phyloP scores from a whole-genome alignment of 2,797 vertebrate species.

The Oreochromis mossambicus region DNA sequence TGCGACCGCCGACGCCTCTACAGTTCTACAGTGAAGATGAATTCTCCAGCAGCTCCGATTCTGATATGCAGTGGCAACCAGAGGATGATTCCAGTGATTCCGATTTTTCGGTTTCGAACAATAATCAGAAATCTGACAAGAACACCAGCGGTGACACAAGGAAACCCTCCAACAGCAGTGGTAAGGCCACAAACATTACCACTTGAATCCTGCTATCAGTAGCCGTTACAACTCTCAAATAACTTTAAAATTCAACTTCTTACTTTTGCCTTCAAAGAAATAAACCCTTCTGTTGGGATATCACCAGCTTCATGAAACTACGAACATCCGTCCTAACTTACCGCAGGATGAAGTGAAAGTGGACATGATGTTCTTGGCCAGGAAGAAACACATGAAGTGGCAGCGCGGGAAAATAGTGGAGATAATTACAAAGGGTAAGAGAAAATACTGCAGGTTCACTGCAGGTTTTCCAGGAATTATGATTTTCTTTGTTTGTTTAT shows the following conservation, averaged over 20 bases:
- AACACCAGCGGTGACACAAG: background rate
- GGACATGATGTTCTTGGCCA: constrained; percentile 57
- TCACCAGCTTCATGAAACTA: constrained; percentile 21
- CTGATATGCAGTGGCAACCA: constrained; percentile 45
- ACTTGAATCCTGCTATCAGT: background rate
- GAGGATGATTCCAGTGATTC: constrained; percentile 42
- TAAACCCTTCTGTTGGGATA: background rate
- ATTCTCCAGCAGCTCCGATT: constrained; percentile 41
- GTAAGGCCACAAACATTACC: constrained; percentile 7
- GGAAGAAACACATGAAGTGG: constrained; percentile 55
- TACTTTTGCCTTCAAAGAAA: background rate
- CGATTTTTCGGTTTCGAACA: constrained; percentile 1
- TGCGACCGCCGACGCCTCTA: constrained; percentile 37
- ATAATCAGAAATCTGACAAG: constrained; percentile 6
- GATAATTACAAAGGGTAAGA: constrained; percentile 53
- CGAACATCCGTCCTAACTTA: background rate
- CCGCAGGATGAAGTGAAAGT: constrained; percentile 49
- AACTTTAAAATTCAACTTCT: background rate
- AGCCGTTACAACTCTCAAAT: background rate
- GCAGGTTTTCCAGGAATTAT: no score
- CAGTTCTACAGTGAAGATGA: constrained; percentile 62
- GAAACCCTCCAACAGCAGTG: background rate
- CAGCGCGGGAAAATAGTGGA: constrained; percentile 57
- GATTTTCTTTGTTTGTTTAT: background rate
- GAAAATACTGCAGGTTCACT: background rate